Percentiles rank a stretch among this genome's conserved stretches.
Evolutionary conservation across 2,113 vertebrate species (phyloP).

Genomic region (Bujurquina vittata): DNA sequence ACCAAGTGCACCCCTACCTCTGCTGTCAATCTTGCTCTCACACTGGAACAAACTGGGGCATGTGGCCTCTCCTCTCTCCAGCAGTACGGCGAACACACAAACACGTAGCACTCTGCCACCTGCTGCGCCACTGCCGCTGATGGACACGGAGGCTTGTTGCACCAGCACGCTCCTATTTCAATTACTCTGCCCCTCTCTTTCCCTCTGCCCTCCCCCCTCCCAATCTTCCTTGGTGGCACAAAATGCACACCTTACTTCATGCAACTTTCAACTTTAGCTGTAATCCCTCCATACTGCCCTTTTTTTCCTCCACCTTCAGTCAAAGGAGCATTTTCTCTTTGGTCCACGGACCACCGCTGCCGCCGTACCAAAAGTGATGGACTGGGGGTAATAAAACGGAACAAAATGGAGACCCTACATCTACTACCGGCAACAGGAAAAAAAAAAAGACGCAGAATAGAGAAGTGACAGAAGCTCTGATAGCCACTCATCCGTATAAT

Average conservation of each 20-base stretch:
- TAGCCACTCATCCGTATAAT: slow-evolving; percentile 67
- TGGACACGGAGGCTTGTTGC: slow-evolving; percentile 42
- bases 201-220: neutral
- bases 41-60: slow-evolving; percentile 57
- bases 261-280: slow-evolving; percentile 40
- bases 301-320: neutral
- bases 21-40: slow-evolving; percentile 67
- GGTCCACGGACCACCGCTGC: neutral
- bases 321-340: slow-evolving; percentile 36
- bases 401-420: slow-evolving; percentile 43
- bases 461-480: slow-evolving; percentile 51
- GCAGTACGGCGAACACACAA: slow-evolving; percentile 31
- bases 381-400: slow-evolving; percentile 49
- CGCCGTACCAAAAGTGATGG: neutral
- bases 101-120: slow-evolving; percentile 49
- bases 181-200: slow-evolving; percentile 46
- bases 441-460: slow-evolving; percentile 23
- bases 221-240: slow-evolving; percentile 15
- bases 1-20: slow-evolving; percentile 56
- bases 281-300: neutral
- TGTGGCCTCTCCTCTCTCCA: slow-evolving; percentile 45
- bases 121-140: slow-evolving; percentile 39
- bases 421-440: slow-evolving; percentile 14
- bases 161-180: slow-evolving; percentile 59
- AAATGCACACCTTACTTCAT: slow-evolving; percentile 35